These are phyloP conservation scores for Littorina saxatilis DNA, from an alignment of 1,140 invertebrate species.

Conservation along the genomic window DNA sequence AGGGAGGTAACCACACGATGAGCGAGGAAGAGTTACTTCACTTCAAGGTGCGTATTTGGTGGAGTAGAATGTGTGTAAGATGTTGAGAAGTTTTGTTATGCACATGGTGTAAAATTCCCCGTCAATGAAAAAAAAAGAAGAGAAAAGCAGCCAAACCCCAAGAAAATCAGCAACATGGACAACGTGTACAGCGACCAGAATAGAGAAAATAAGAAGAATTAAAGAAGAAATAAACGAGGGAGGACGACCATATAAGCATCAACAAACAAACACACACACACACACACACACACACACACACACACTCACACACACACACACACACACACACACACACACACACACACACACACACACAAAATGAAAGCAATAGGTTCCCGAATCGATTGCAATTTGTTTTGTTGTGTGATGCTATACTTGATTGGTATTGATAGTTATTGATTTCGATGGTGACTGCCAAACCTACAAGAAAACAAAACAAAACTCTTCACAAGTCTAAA, in stretches of 20 bases:
- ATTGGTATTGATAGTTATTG: neutral
- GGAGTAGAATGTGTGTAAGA: neutral
- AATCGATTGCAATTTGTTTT: neutral
- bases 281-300: slow-evolving; percentile 24
- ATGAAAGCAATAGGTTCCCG: too few relatives aligned
- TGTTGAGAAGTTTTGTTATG: neutral
- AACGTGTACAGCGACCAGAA: too few relatives aligned
- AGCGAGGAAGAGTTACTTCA: neutral
- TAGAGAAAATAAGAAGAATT: neutral
- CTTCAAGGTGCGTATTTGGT: slow-evolving; percentile 26
- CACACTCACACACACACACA: slow-evolving; percentile 20
- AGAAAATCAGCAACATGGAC: too few relatives aligned
- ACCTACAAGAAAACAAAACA: too few relatives aligned
- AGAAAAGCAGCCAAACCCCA: too few relatives aligned
- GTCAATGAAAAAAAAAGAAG: too few relatives aligned
- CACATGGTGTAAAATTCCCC: neutral
- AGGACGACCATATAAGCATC: neutral
- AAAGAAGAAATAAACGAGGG: neutral
- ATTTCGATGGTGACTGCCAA: too few relatives aligned
- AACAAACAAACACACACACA: neutral
- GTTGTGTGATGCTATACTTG: neutral
- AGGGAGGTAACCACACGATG: neutral
- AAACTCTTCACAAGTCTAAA: too few relatives aligned
- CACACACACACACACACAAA: too few relatives aligned
- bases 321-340: neutral